Conservation (phyloP, 2,888 invertebrate species). For the Cryptosula pallasiana region DNA sequence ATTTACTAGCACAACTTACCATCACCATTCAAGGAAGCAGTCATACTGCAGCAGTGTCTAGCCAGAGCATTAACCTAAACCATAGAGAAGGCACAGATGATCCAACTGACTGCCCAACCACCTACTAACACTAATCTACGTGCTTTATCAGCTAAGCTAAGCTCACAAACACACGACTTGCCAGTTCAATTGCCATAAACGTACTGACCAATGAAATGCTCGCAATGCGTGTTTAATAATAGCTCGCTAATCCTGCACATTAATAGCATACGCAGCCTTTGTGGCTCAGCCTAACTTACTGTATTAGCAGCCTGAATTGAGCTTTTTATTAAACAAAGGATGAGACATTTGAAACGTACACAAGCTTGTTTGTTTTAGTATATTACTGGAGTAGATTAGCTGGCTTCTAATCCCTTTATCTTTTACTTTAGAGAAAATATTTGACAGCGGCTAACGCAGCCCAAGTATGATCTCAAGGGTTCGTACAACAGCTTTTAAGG, state of each 20-base stretch:
- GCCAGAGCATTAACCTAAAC: neutral
- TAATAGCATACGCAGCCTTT: constrained; percentile 17
- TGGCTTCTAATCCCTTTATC: constrained; percentile 20
- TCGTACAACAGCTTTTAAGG: constrained; percentile 11
- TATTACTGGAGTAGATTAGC: constrained; percentile 14
- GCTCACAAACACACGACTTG: neutral
- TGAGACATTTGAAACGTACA: neutral
- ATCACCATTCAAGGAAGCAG: constrained; percentile 21
- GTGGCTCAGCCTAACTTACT: neutral
- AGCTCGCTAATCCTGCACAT: constrained; percentile 9
- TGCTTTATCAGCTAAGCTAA: constrained; percentile 12
- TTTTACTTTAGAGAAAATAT: constrained; percentile 5
- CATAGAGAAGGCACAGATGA: constrained; percentile 8
- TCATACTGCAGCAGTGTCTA: neutral
- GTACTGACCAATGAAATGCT: constrained; percentile 18
- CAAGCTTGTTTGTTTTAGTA: constrained; percentile 5
- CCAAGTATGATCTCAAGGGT: neutral
- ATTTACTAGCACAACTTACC: constrained; percentile 6
- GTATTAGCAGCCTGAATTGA: neutral
- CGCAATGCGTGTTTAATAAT: neutral
- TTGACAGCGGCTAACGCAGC: constrained; percentile 6
- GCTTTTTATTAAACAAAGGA: constrained; percentile 17
- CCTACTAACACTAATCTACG: constrained; percentile 22
- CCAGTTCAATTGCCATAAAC: constrained; percentile 1
- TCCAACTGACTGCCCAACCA: constrained; percentile 4